These are phyloP conservation scores for Lysandra bellargus DNA, from an alignment of 2,888 invertebrate genomes.

Conservation along the genomic window DNA sequence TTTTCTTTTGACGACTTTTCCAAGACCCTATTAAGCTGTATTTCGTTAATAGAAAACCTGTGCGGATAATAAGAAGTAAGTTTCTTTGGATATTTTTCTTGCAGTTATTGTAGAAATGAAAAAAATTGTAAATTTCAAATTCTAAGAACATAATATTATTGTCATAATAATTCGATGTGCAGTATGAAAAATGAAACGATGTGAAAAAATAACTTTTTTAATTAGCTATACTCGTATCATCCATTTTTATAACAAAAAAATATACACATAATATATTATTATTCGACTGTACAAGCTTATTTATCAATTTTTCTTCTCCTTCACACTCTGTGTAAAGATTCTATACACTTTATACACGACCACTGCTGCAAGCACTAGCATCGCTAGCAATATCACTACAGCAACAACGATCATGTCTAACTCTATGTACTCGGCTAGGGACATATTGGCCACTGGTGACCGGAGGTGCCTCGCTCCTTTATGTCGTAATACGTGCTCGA, in stretches of 20 bases:
- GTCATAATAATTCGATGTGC: too few relatives aligned
- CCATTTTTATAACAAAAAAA: too few relatives aligned
- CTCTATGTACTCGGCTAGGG: slow-evolving; percentile 39
- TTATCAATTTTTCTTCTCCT: not conserved
- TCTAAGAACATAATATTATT: too few relatives aligned
- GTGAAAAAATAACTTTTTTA: too few relatives aligned
- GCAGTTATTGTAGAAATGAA: too few relatives aligned
- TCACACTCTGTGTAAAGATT: not conserved
- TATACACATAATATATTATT: too few relatives aligned
- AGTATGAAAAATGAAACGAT: too few relatives aligned
- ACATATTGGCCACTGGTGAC: slow-evolving; percentile 52
- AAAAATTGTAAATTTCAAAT: too few relatives aligned
- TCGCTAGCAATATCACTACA: not conserved
- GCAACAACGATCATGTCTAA: slow-evolving; percentile 25
- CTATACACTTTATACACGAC: not conserved
- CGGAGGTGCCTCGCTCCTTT: slow-evolving; percentile 57
- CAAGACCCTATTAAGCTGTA: not conserved
- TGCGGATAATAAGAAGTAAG: not conserved
- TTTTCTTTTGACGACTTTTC: slow-evolving; percentile 6
- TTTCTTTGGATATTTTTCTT: too few relatives aligned
- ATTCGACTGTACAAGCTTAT: not conserved
- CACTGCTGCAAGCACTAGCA: not conserved
- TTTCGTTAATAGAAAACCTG: not conserved
- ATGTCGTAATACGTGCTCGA: slow-evolving; percentile 60
- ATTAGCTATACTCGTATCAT: too few relatives aligned